These are phyloP conservation scores for Drosophila kambysellisi DNA, from an alignment of 2,888 invertebrate species.

Conservation along the genomic window DNA sequence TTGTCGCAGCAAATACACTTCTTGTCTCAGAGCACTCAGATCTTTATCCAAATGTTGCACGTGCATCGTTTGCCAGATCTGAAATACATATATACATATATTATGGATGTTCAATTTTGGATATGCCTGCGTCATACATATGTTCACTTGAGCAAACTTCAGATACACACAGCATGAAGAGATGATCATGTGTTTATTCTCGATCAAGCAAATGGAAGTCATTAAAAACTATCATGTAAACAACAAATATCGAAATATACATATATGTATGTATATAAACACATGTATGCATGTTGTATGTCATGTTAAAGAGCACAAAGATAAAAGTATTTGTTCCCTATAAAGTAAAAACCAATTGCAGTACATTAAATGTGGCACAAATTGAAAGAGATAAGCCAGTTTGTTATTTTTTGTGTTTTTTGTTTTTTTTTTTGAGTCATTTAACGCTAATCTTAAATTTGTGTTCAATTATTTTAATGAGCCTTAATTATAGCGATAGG, in stretches of 20 bases:
- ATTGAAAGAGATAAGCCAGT: constrained; percentile 7
- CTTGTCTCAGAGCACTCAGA: constrained; percentile 73
- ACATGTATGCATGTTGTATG: neutral
- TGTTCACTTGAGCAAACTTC: constrained; percentile 27
- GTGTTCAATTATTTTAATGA: constrained; percentile 58
- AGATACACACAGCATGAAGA: constrained; percentile 13
- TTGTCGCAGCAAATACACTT: constrained; percentile 81
- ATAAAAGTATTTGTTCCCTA: neutral
- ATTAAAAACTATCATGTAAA: constrained; percentile 41
- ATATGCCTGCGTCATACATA: constrained; percentile 39
- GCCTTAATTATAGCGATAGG: constrained; percentile 58
- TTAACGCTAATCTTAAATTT: constrained; percentile 28
- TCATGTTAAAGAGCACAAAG: neutral
- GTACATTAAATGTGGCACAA: constrained; percentile 4
- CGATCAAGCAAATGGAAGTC: constrained; percentile 31
- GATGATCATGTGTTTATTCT: constrained; percentile 55
- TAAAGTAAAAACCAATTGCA: neutral
- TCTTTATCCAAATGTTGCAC: constrained; percentile 79
- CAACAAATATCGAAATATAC: constrained; percentile 15
- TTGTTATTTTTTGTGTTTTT: neutral
- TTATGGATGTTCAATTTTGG: neutral
- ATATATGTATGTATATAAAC: neutral
- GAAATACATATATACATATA: constrained; percentile 6
- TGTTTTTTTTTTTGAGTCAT: neutral
- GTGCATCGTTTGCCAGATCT: constrained; percentile 83